Evolutionary conservation across 2,113 vertebrate genomes (phyloP), one percentile per base, ranked within the genome.

Genomic region (Cichladusa arquata): DNA sequence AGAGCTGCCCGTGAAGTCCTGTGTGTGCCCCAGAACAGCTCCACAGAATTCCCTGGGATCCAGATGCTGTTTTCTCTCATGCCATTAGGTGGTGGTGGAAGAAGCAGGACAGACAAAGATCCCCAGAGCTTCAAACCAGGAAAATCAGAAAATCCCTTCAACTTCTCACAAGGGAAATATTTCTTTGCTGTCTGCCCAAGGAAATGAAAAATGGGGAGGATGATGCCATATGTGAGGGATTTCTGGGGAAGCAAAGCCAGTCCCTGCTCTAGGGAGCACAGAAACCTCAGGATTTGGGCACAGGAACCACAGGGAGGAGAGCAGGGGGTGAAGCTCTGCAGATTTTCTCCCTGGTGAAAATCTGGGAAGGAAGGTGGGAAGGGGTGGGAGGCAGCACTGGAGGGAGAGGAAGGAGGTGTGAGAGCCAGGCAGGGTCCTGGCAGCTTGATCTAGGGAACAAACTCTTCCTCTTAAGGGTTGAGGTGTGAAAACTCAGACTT

Each of bases 51-150:
- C 24, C 3, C 13, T 2, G 1, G 38, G 33, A 54, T 57, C 7
- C 51, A n/a, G 12, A 1, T 65, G 96, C 71, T 86, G 33, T 96
- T 94, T 86, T 11, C 71, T 18, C 10, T 1, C 9, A 0, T 4
- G 66, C 95, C 96, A 7, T 79, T 95, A 95, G 96, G 81, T 95
- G 95, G 92, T 61, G 90, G 10, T 88, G 88, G 38, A 95, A 87
- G 70, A 94, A 65, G 61, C 34, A 23, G 58, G 31, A 94, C 38
- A 8, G 56, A 7, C 51, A 11, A 51, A 17, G 1, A 23, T 17
- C 71, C 0, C 0, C 44, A 23, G 58, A 29, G 36, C 24, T 82
- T 54, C 36, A 9, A 38, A 48, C 9, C 8, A 2, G 29, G 31
- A 81, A 84, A 83, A 34, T 5, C n/a, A 47, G 48, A 60, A 71